Conservation (phyloP, 2,113 vertebrate species). For the Crotalus tigris region DNA sequence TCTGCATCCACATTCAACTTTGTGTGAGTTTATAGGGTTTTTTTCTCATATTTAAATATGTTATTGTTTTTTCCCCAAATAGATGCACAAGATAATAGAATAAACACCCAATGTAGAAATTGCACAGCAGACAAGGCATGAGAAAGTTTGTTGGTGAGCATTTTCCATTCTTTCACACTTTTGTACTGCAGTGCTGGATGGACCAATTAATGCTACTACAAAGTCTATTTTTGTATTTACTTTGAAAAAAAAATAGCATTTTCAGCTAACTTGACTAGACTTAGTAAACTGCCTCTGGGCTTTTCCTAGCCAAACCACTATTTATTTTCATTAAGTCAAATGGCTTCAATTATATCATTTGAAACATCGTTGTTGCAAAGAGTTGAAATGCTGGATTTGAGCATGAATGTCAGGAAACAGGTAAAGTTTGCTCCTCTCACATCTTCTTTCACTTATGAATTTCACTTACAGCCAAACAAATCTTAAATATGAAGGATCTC, state of each 20-base stretch:
- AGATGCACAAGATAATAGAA: constrained; percentile 28
- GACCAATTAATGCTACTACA: constrained; percentile 41
- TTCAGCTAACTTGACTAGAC: constrained; percentile 17
- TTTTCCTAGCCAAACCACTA: not conserved
- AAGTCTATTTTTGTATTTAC: not conserved
- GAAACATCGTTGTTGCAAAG: not conserved
- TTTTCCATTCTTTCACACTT: constrained; percentile 7
- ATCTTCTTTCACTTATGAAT: not conserved
- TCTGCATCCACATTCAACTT: constrained; percentile 20
- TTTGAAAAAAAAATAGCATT: constrained; percentile 1
- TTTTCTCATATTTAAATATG: constrained; percentile 25
- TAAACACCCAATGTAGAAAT: constrained; percentile 26
- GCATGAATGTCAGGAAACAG: not conserved
- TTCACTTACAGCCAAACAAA: not conserved
- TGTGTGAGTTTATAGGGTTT: not conserved
- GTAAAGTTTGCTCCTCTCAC: not conserved
- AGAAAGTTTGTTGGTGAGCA: constrained; percentile 1
- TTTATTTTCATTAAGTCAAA: constrained; percentile 23
- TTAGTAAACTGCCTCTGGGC: not conserved
- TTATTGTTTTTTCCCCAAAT: not conserved
- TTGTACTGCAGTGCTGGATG: constrained; percentile 4
- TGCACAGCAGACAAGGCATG: constrained; percentile 10
- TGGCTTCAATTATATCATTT: not conserved
- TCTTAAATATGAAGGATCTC: not conserved
- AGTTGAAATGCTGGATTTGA: not conserved